Evolutionary conservation across 2,888 invertebrate genomes (phyloP).

Genomic region (Chymomyza amoena): DNA sequence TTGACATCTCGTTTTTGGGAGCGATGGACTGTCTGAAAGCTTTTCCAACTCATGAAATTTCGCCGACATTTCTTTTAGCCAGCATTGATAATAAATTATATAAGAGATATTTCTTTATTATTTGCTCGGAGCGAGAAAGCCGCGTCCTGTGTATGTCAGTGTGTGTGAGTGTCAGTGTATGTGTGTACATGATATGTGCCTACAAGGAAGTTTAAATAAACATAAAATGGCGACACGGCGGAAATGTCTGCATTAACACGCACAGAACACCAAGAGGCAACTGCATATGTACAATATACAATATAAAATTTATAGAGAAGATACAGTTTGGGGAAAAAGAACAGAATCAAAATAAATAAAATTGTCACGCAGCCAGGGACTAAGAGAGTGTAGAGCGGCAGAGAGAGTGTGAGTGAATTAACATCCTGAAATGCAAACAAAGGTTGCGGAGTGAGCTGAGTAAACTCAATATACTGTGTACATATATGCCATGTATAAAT

Average conservation of each 20-base stretch:
- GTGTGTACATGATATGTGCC: conserved; percentile 34
- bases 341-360: background rate
- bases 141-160: conserved; percentile 23
- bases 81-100: conserved; percentile 57
- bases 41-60: conserved; percentile 26
- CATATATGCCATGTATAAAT: background rate
- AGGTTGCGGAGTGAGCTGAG: background rate
- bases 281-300: conserved; percentile 40
- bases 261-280: conserved; percentile 6
- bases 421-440: conserved; percentile 6
- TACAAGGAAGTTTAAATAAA: conserved; percentile 67
- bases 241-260: conserved; percentile 21
- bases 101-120: conserved; percentile 54
- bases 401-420: background rate
- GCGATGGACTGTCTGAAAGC: conserved; percentile 32
- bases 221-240: conserved; percentile 64
- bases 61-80: background rate
- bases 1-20: background rate
- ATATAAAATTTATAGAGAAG: conserved; percentile 5
- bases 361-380: background rate
- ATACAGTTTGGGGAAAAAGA: background rate
- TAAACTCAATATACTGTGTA: background rate
- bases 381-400: background rate
- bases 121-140: conserved; percentile 8
- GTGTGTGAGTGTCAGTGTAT: conserved; percentile 26